These are phyloP conservation scores for Seriola aureovittata DNA, from an alignment of 2,113 vertebrate genomes.

Conservation along the genomic window DNA sequence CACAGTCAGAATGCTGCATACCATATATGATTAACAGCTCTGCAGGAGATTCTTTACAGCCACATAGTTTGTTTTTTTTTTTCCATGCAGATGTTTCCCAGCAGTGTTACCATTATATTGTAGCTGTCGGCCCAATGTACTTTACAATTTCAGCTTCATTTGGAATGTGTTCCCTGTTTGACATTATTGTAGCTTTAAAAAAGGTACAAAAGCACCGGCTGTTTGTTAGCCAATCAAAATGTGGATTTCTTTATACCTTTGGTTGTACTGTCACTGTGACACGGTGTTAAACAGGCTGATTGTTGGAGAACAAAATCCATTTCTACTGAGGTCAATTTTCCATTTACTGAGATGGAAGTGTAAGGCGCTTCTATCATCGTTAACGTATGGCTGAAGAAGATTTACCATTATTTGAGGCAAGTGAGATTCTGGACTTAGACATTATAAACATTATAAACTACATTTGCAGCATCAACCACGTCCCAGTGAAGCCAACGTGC, in stretches of 20 bases:
- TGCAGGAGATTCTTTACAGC: slow-evolving; percentile 1
- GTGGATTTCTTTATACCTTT: no score
- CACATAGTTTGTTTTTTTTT: background rate
- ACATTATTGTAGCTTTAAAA: no score
- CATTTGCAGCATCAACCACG: no score
- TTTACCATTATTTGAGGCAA: no score
- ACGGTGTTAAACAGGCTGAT: background rate
- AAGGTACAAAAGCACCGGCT: background rate
- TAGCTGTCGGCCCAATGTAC: background rate
- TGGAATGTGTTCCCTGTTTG: no score
- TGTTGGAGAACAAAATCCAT: background rate
- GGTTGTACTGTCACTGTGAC: no score
- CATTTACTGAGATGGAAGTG: background rate
- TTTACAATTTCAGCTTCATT: background rate
- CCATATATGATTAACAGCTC: slow-evolving; percentile 9
- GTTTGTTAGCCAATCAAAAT: background rate
- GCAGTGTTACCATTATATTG: background rate
- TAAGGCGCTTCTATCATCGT: no score
- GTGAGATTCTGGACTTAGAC: no score
- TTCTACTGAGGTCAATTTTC: background rate
- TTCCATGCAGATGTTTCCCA: background rate
- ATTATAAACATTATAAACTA: no score
- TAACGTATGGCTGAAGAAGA: no score
- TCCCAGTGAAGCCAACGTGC: no score
- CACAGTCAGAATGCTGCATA: slow-evolving; percentile 1